Conservation (phyloP, 2,797 vertebrate genomes). For the Hydrocynus forskahlii region DNA sequence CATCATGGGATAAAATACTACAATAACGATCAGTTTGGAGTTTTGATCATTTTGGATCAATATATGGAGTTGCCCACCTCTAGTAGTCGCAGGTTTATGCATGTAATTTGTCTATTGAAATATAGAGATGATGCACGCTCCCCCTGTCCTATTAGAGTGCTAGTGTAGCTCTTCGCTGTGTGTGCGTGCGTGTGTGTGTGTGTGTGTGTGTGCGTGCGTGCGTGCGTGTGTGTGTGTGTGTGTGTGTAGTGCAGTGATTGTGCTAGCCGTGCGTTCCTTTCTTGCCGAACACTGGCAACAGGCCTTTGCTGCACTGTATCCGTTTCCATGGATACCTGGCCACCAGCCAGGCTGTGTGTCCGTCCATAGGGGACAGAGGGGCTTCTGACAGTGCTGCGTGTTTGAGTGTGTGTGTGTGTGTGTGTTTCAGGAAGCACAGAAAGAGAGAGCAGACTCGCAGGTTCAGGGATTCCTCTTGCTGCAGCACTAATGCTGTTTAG, state of each 20-base stretch:
- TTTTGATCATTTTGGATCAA: too few species aligned
- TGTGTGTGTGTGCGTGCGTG: too few species aligned
- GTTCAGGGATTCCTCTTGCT: constrained; percentile 61
- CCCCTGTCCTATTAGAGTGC: too few species aligned
- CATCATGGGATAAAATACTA: too few species aligned
- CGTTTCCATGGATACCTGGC: constrained; percentile 57
- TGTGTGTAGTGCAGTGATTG: neutral
- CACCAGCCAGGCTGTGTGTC: constrained; percentile 49
- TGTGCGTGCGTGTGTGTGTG: too few species aligned
- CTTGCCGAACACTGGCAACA: constrained; percentile 41
- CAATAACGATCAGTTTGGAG: too few species aligned
- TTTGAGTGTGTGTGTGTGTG: constrained; percentile 18
- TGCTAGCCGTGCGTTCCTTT: constrained; percentile 16
- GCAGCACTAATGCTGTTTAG: constrained; percentile 50
- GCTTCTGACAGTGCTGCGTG: constrained; percentile 29
- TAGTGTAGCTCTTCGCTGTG: neutral
- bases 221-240: neutral
- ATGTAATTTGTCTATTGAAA: too few species aligned
- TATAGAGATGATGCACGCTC: too few species aligned
- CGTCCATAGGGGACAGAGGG: constrained; percentile 35
- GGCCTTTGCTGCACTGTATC: constrained; percentile 59
- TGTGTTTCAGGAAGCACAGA: constrained; percentile 47
- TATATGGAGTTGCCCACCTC: too few species aligned
- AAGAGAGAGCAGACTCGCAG: constrained; percentile 46
- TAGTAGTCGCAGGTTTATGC: too few species aligned